Evolutionary conservation across 2,113 vertebrate genomes (phyloP).

Genomic region (Tetraodon nigroviridis): DNA sequence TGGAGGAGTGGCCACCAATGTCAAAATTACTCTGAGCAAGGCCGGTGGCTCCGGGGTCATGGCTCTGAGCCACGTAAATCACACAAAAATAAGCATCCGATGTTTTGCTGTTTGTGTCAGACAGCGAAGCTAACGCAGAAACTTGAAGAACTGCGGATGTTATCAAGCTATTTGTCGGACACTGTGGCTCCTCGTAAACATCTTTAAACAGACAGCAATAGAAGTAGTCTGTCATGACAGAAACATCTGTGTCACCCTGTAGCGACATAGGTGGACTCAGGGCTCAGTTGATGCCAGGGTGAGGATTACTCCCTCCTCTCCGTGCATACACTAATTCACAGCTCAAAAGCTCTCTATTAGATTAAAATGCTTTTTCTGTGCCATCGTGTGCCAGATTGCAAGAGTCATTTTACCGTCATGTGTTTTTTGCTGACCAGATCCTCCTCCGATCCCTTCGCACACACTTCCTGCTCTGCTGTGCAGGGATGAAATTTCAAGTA

Average conservation of each 20-base stretch:
- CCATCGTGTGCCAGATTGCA: conserved; percentile 39
- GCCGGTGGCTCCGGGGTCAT: conserved; percentile 37
- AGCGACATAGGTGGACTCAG: conserved; percentile 50
- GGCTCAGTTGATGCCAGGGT: conserved; percentile 47
- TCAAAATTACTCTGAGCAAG: conserved; percentile 55
- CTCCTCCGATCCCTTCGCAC: conserved; percentile 15
- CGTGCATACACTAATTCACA: conserved; percentile 50
- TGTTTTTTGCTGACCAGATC: conserved; percentile 27
- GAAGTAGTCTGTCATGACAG: conserved; percentile 23
- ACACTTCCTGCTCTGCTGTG: conserved; percentile 21
- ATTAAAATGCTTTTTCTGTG: conserved; percentile 64
- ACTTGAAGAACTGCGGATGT: conserved; percentile 15
- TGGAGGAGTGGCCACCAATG: conserved; percentile 11
- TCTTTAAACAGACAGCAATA: conserved; percentile 12
- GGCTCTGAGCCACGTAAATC: conserved; percentile 24
- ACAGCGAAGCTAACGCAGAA: conserved; percentile 16
- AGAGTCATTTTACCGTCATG: conserved; percentile 9
- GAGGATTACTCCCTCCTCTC: conserved; percentile 63
- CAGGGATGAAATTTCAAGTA: conserved; percentile 16
- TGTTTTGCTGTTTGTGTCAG: conserved; percentile 19
- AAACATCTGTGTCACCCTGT: conserved; percentile 26
- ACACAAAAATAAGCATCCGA: conserved; percentile 31
- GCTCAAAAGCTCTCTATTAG: conserved; percentile 61
- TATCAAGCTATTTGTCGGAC: conserved; percentile 19
- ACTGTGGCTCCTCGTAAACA: conserved; percentile 4